These are phyloP conservation scores for Pithecia hirsuta DNA, from an alignment of 2,797 vertebrate genomes.

Conservation along the genomic window DNA sequence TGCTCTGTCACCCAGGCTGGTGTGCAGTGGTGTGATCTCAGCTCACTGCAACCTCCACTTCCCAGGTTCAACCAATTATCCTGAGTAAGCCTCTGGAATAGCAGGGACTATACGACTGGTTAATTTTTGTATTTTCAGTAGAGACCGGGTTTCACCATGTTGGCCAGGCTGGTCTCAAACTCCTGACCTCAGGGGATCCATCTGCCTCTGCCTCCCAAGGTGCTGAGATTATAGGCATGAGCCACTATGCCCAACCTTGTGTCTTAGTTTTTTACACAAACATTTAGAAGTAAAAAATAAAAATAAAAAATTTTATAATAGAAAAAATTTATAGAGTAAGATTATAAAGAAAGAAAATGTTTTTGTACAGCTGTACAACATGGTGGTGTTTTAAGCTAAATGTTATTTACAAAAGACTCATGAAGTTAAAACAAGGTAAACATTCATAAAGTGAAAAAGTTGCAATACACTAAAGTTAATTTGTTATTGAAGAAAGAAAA, in stretches of 20 bases:
- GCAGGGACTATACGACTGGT: neutral
- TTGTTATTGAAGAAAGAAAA: neutral
- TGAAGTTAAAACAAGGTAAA: neutral
- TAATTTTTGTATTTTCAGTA: neutral
- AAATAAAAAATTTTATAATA: neutral
- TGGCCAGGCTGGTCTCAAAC: neutral
- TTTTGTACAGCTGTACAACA: neutral
- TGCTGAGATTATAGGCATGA: no score
- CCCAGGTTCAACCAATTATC: neutral
- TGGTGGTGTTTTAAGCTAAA: neutral
- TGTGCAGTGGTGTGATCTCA: neutral
- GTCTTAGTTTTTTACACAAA: neutral
- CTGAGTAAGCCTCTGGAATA: neutral
- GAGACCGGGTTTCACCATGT: neutral
- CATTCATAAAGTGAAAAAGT: neutral
- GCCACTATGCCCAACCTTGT: neutral
- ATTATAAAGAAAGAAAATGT: neutral
- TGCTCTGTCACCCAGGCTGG: neutral
- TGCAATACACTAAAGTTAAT: neutral
- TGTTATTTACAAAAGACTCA: neutral
- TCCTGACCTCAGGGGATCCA: no score
- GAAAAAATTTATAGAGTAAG: neutral
- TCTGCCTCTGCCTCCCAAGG: no score
- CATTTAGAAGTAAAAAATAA: neutral
- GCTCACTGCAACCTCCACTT: neutral